phyloP scores from a whole-genome alignment of 2,888 invertebrate genomes.

The Sarcophaga variegata region DNA sequence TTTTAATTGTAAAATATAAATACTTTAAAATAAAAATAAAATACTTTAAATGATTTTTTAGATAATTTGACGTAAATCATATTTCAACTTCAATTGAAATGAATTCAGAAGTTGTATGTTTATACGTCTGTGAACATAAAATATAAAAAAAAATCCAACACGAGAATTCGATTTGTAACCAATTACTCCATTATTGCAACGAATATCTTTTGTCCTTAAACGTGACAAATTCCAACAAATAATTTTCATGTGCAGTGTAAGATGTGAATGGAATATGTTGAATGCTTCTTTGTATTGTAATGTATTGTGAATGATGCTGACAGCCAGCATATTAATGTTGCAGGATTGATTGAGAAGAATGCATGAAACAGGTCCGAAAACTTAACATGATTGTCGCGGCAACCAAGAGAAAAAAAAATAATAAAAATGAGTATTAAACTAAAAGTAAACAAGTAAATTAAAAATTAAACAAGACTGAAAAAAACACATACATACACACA shows the following conservation, averaged over 20 bases:
- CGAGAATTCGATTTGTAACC: conserved; percentile 27
- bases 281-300: neutral
- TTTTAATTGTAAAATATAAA: too few species aligned
- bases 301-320: neutral
- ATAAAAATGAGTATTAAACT: neutral
- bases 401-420: conserved; percentile 22
- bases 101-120: too few species aligned
- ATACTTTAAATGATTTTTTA: too few species aligned
- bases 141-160: neutral
- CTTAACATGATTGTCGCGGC: conserved; percentile 34
- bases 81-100: too few species aligned
- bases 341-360: conserved; percentile 40
- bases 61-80: too few species aligned
- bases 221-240: conserved; percentile 66
- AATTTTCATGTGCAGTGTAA: neutral
- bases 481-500: too few species aligned
- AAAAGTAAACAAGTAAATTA: conserved; percentile 13
- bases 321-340: conserved; percentile 27
- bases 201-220: conserved; percentile 44
- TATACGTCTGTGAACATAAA: too few species aligned
- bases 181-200: conserved; percentile 5
- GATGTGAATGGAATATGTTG: neutral
- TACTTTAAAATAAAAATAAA: too few species aligned
- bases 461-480: neutral
- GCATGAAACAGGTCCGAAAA: conserved; percentile 38